phyloP scores from a whole-genome alignment of 2,113 vertebrate genomes.

The Scolopax mira region DNA sequence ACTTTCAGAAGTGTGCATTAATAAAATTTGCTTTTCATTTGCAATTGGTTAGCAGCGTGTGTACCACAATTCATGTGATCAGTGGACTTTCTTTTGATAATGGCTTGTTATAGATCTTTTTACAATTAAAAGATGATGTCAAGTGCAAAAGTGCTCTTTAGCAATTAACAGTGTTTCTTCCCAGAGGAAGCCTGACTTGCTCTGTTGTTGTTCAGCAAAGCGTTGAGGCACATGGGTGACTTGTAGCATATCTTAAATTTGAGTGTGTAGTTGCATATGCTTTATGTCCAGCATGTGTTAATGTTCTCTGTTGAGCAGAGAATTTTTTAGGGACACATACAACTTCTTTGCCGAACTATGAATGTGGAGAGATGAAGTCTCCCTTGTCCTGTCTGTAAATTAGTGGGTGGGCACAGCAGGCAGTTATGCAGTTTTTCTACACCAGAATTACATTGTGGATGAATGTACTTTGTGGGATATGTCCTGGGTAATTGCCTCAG shows the following conservation, averaged over 20 bases:
- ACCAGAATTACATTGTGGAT: background rate
- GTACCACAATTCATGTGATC: background rate
- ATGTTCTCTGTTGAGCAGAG: background rate
- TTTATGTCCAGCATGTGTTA: background rate
- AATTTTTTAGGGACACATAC: background rate
- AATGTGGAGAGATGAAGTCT: background rate
- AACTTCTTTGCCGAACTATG: background rate
- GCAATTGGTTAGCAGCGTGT: background rate
- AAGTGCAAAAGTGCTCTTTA: background rate
- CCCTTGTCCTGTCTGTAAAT: background rate
- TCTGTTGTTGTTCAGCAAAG: background rate
- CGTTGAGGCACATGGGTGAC: rapidly evolving
- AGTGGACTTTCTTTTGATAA: background rate
- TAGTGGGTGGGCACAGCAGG: background rate
- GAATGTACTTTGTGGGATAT: background rate
- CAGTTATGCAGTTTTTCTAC: rapidly evolving
- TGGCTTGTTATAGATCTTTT: background rate
- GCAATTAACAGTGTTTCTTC: background rate
- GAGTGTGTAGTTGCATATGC: background rate
- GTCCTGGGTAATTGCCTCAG: background rate
- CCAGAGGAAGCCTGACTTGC: background rate
- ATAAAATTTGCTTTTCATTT: background rate
- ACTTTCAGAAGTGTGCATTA: background rate
- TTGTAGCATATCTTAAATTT: background rate
- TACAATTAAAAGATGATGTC: background rate